These are phyloP conservation scores for Diachasma alloeum DNA, from an alignment of 1,140 invertebrate species.

Conservation along the genomic window DNA sequence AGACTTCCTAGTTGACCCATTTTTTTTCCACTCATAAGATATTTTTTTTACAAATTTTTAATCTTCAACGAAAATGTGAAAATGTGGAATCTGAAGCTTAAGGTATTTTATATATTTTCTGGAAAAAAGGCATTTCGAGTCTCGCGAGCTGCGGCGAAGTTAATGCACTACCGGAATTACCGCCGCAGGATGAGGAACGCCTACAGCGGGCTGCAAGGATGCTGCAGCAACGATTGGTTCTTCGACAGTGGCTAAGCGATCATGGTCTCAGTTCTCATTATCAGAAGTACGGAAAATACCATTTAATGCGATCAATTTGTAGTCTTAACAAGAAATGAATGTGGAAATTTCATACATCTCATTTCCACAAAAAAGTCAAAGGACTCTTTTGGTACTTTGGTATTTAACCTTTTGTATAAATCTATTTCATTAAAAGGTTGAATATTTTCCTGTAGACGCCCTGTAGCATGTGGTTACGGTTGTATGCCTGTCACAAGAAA, in stretches of 20 bases:
- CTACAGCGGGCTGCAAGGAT: conserved; percentile 78
- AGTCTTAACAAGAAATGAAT: neutral
- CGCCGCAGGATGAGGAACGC: conserved; percentile 80
- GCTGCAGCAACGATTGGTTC: conserved; percentile 80
- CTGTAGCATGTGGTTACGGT: too few species aligned
- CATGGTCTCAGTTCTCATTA: conserved; percentile 79
- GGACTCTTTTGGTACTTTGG: too few species aligned
- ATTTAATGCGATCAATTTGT: neutral
- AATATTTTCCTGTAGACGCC: too few species aligned
- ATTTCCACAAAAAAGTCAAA: too few species aligned
- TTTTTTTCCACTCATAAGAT: neutral
- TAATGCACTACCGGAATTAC: conserved; percentile 77
- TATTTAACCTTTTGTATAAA: too few species aligned
- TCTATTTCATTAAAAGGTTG: too few species aligned
- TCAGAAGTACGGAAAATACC: conserved; percentile 67
- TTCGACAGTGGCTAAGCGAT: conserved; percentile 81
- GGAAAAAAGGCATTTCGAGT: conserved; percentile 78
- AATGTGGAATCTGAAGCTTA: neutral
- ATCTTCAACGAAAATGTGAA: neutral
- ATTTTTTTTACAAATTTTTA: neutral
- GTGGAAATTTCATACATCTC: too few species aligned
- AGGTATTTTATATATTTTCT: conserved; percentile 30
- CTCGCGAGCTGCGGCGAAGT: conserved; percentile 77
- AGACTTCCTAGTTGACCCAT: neutral
- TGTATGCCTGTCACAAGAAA: too few species aligned